Percentiles rank a stretch among this genome's conserved stretches.
These are phyloP conservation scores for Cyprinodon brontotheroides DNA, from an alignment of 2,113 vertebrate species.

Conservation along the genomic window DNA sequence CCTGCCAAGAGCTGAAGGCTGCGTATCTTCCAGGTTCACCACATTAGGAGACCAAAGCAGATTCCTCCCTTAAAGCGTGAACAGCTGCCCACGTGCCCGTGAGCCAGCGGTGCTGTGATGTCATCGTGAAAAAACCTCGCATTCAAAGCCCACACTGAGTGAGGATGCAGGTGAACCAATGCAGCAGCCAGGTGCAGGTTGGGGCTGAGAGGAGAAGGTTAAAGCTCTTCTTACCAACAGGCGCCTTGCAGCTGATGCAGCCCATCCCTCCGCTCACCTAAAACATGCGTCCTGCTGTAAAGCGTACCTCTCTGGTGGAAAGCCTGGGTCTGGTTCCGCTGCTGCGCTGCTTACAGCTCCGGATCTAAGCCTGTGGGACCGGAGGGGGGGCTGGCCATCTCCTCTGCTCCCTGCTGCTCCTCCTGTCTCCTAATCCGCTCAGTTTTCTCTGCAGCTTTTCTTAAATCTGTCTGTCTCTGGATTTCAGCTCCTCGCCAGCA, in stretches of 20 bases:
- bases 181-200: too few species aligned
- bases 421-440: conserved; percentile 33
- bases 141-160: not conserved
- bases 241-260: conserved; percentile 87
- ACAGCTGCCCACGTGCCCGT: conserved; percentile 14
- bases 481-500: conserved; percentile 56
- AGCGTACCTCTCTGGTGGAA: conserved; percentile 78
- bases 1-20: not conserved
- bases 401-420: conserved; percentile 34
- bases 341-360: conserved; percentile 56
- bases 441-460: not conserved
- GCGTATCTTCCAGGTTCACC: not conserved
- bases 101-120: conserved; percentile 45
- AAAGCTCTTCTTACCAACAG: conserved; percentile 85
- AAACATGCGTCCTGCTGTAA: not conserved
- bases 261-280: conserved; percentile 75
- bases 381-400: conserved; percentile 59
- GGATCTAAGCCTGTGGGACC: conserved; percentile 48
- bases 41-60: not conserved
- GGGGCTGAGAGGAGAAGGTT: conserved; percentile 30
- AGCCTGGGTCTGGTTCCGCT: conserved; percentile 58
- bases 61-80: not conserved
- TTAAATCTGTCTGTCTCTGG: not conserved
- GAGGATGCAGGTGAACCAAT: conserved; percentile 58
- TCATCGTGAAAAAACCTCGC: conserved; percentile 43